These are phyloP conservation scores for Ficedula albicollis DNA, from an alignment of 2,797 vertebrate genomes.

Conservation along the genomic window DNA sequence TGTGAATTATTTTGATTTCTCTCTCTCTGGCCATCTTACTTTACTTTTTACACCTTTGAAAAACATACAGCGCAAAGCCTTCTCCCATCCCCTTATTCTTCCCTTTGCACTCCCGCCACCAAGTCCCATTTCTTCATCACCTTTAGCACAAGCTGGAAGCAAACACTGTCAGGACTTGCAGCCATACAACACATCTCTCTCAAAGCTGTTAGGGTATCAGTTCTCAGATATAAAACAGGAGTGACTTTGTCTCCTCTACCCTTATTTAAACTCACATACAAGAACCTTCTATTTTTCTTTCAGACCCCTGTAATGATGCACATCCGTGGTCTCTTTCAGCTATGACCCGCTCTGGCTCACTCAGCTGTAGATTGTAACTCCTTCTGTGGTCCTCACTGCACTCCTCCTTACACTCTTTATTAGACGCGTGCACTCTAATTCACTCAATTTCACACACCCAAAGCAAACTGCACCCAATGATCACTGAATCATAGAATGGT, in stretches of 20 bases:
- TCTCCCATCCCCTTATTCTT: neutral
- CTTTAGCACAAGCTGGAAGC: neutral
- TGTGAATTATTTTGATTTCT: neutral
- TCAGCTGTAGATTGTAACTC: neutral
- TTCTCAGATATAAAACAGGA: neutral
- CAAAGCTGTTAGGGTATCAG: neutral
- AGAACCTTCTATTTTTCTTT: neutral
- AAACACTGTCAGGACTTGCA: neutral
- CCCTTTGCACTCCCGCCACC: neutral
- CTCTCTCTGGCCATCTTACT: neutral
- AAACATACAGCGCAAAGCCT: neutral
- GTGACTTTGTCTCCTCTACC: neutral
- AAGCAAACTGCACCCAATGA: neutral
- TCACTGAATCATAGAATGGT: neutral
- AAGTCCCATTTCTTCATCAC: neutral
- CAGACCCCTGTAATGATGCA: neutral
- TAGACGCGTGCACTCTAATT: rapidly evolving
- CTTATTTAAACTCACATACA: neutral
- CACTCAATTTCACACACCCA: neutral
- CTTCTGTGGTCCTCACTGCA: neutral
- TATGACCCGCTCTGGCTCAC: neutral
- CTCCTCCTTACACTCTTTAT: neutral
- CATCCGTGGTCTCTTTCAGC: neutral
- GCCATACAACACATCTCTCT: neutral
- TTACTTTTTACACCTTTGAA: neutral